These are phyloP conservation scores for Hirudinaria manillensis DNA, from an alignment of 2,888 invertebrate genomes.

Conservation along the genomic window DNA sequence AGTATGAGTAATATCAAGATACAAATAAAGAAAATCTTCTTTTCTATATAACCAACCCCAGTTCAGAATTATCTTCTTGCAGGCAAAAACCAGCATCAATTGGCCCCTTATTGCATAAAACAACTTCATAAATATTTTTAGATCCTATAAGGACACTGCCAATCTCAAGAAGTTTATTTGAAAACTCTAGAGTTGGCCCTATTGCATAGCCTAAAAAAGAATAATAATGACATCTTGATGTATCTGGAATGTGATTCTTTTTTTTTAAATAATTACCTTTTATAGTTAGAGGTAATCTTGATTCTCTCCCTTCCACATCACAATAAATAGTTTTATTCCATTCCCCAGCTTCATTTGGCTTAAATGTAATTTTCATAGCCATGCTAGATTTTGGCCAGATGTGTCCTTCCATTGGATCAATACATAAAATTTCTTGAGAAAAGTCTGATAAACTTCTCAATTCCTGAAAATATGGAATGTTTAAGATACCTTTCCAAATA, in stretches of 20 bases:
- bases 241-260: not conserved
- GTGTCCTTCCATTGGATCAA: slow-evolving; percentile 53
- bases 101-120: slow-evolving; percentile 54
- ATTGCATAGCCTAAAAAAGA: slow-evolving; percentile 49
- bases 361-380: slow-evolving; percentile 52
- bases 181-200: slow-evolving; percentile 53
- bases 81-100: slow-evolving; percentile 48
- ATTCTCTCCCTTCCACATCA: slow-evolving; percentile 53
- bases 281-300: slow-evolving; percentile 51
- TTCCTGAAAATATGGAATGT: no score
- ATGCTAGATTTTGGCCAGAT: slow-evolving; percentile 54
- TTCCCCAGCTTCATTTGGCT: slow-evolving; percentile 50
- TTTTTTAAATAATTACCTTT: not conserved
- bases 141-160: slow-evolving; percentile 54
- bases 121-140: slow-evolving; percentile 52
- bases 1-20: not conserved
- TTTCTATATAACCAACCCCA: not conserved
- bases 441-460: no score
- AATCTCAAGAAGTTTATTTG: slow-evolving; percentile 51
- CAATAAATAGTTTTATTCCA: slow-evolving; percentile 52
- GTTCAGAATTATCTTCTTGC: slow-evolving; percentile 2
- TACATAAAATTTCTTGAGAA: slow-evolving; percentile 43
- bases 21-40: not conserved
- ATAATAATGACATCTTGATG: not conserved
- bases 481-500: no score